phyloP scores from a whole-genome alignment of 2,888 invertebrate species.

The Cryptus viduatorius region DNA sequence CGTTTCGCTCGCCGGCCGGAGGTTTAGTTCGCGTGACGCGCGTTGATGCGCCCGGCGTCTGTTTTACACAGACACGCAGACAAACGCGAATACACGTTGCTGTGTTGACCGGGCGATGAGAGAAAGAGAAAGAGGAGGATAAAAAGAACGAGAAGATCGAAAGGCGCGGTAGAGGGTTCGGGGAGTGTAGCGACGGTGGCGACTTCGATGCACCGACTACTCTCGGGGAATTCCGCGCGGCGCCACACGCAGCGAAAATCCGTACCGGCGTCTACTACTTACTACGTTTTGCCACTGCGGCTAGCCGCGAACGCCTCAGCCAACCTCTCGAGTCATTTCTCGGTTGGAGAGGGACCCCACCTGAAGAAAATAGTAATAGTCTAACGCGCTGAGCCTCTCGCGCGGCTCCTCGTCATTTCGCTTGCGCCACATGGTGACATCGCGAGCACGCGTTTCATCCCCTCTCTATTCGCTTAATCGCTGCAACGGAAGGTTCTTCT shows the following conservation, averaged over 20 bases:
- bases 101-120: constrained; percentile 49
- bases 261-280: constrained; percentile 67
- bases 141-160: constrained; percentile 24
- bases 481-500: constrained; percentile 14
- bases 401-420: constrained; percentile 77
- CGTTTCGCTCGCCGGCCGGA: constrained; percentile 40
- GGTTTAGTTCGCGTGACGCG: constrained; percentile 59
- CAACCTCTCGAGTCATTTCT: constrained; percentile 28
- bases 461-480: not conserved
- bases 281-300: constrained; percentile 76
- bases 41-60: constrained; percentile 52
- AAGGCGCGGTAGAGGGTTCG: constrained; percentile 11
- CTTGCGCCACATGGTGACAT: constrained; percentile 79
- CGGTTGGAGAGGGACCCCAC: not conserved
- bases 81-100: not conserved
- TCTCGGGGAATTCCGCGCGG: constrained; percentile 86
- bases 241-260: constrained; percentile 85
- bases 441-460: constrained; percentile 57
- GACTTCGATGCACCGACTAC: constrained; percentile 85
- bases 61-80: constrained; percentile 20
- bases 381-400: not conserved
- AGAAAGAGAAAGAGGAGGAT: constrained; percentile 24
- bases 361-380: constrained; percentile 22
- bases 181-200: constrained; percentile 26
- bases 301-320: not conserved